phyloP scores from a whole-genome alignment of 2,113 vertebrate genomes.

The Corvus hawaiiensis region DNA sequence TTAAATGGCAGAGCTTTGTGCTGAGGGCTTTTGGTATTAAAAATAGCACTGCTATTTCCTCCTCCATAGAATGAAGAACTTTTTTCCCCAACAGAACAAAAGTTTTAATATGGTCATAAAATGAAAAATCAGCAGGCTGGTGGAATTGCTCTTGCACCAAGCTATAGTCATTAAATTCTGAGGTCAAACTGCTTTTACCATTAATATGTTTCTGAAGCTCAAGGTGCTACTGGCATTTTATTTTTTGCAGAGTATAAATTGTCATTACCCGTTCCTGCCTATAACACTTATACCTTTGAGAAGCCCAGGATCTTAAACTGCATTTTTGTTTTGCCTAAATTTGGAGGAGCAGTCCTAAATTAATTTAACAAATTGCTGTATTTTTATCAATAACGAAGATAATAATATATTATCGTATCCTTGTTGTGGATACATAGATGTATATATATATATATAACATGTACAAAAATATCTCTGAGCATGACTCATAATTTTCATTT shows the following conservation, averaged over 20 bases:
- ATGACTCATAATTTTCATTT: background rate
- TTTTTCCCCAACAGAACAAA: background rate
- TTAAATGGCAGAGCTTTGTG: slow-evolving; percentile 10
- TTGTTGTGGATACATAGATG: background rate
- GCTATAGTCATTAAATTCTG: background rate
- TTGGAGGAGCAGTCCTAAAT: background rate
- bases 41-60: background rate
- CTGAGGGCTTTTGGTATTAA: background rate
- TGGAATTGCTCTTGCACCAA: background rate
- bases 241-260: background rate
- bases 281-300: background rate
- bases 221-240: background rate
- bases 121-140: background rate
- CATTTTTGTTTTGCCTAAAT: background rate
- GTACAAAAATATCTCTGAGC: background rate
- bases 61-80: background rate
- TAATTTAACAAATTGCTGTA: background rate
- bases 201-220: background rate
- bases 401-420: background rate
- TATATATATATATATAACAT: background rate
- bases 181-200: background rate
- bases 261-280: background rate
- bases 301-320: background rate
- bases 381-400: background rate
- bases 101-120: background rate